These are phyloP conservation scores for Falco novaeseelandiae DNA, from an alignment of 2,797 vertebrate genomes.

Conservation along the genomic window DNA sequence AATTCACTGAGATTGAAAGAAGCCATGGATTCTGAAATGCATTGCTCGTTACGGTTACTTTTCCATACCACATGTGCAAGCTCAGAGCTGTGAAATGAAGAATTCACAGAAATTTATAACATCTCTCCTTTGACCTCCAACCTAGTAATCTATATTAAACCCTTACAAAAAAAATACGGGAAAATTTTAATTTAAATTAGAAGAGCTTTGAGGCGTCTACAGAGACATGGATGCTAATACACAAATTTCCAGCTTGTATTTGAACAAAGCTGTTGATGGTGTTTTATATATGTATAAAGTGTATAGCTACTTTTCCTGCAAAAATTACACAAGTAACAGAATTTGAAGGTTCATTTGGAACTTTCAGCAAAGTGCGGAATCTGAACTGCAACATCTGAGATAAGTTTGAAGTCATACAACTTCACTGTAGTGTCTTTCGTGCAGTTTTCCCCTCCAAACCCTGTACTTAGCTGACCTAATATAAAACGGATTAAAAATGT, in stretches of 20 bases:
- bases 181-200: neutral
- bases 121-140: neutral
- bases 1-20: neutral
- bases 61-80: fast-evolving
- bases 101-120: neutral
- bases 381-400: neutral
- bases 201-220: neutral
- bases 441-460: neutral
- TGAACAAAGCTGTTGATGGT: neutral
- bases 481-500: neutral
- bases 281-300: neutral
- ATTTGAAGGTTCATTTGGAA: neutral
- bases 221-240: neutral
- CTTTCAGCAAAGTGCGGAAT: neutral
- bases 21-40: neutral
- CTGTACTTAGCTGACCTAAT: neutral
- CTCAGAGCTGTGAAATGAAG: neutral
- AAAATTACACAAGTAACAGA: neutral
- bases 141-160: neutral
- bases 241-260: neutral
- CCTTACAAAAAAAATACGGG: neutral
- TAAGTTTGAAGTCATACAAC: neutral
- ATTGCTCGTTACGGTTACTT: neutral
- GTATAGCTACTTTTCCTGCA: neutral
- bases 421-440: neutral